phyloP scores from a whole-genome alignment of 2,113 vertebrate genomes.

The Chaetodon trifascialis region DNA sequence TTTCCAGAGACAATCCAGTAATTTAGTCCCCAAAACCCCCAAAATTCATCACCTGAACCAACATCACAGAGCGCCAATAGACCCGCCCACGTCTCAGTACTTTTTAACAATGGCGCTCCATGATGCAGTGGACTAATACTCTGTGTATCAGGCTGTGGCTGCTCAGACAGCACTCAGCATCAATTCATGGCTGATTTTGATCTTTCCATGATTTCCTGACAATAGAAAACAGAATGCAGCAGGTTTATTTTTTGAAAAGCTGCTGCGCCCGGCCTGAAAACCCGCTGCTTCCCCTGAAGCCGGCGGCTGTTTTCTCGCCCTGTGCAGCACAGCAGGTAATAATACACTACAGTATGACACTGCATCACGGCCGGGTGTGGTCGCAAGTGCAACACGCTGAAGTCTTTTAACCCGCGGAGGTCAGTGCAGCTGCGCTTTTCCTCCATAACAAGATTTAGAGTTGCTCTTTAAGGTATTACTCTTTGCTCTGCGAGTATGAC shows the following conservation, averaged over 20 bases:
- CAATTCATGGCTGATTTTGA: neutral
- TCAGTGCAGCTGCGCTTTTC: neutral
- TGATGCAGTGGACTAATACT: no score
- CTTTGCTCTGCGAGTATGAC: neutral
- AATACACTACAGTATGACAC: neutral
- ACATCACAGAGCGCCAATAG: neutral
- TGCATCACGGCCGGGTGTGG: neutral
- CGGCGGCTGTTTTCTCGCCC: neutral
- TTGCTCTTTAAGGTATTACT: neutral
- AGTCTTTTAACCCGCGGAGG: neutral
- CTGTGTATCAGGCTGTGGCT: neutral
- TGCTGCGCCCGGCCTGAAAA: no score
- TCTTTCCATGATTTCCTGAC: neutral
- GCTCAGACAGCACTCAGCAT: neutral
- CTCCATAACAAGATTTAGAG: constrained; percentile 14
- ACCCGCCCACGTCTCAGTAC: neutral
- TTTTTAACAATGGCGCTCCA: no score
- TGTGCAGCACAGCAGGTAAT: neutral
- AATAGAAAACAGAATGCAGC: neutral
- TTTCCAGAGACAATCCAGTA: neutral
- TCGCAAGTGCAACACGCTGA: neutral
- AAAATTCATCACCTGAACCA: neutral
- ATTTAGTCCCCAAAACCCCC: neutral
- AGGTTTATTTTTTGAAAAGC: neutral
- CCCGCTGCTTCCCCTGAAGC: neutral